Percentiles rank a stretch among this genome's conserved stretches.
Conservation (phyloP, 2,888 invertebrate genomes). For the Harmothoe impar region DNA sequence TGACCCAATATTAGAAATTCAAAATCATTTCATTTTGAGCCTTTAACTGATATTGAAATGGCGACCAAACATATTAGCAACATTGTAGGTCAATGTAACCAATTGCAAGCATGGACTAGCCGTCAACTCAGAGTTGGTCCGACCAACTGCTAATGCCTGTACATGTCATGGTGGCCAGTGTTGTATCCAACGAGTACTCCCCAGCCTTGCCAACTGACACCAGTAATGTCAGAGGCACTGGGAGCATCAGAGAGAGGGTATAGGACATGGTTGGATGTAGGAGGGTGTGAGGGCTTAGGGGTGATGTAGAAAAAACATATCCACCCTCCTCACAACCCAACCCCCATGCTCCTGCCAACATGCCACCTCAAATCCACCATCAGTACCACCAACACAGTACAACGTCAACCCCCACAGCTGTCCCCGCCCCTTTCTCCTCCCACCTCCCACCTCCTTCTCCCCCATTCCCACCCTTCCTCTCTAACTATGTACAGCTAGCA, state of each 20-base stretch:
- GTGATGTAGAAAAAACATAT: too few species aligned
- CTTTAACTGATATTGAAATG: too few species aligned
- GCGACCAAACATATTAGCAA: too few species aligned
- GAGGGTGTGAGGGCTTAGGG: not conserved
- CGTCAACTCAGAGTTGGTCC: too few species aligned
- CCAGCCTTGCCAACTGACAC: too few species aligned
- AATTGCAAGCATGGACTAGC: too few species aligned
- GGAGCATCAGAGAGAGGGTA: not conserved
- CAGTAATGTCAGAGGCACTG: not conserved
- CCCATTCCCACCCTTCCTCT: not conserved
- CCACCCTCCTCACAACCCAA: not conserved
- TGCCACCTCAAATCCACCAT: not conserved
- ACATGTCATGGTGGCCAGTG: too few species aligned
- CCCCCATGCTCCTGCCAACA: not conserved
- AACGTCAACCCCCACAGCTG: not conserved
- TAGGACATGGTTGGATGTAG: not conserved
- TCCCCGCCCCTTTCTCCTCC: not conserved
- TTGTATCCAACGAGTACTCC: too few species aligned
- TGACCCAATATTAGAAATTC: too few species aligned
- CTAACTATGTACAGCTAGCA: constrained; percentile 7
- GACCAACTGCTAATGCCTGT: too few species aligned
- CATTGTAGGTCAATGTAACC: too few species aligned
- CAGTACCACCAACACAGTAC: not conserved
- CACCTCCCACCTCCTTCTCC: not conserved
- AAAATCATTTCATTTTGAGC: too few species aligned